Evolutionary conservation across 2,888 invertebrate species (phyloP), one percentile per base, ranked within the genome.

Genomic region (Aricia artaxerxes): DNA sequence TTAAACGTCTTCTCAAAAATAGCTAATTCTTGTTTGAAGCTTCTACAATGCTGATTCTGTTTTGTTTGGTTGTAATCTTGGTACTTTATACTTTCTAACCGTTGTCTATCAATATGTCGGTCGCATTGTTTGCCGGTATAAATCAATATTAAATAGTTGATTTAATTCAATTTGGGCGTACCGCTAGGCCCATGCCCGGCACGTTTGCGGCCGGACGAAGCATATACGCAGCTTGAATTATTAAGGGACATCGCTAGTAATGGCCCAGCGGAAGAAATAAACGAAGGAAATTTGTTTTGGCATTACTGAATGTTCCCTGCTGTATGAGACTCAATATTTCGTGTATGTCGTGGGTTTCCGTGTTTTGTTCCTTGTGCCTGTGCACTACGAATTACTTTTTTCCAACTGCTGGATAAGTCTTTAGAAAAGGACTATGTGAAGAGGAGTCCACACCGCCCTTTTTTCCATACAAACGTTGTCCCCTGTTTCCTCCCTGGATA

Each of bases 151-250:
- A 72, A 53, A 72, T 53, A 53, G 40, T 31, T 35, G 24, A 16
- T 69, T 40, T 35, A 61, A 79, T 79, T 69, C 78, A 77, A 78
- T 80, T 78, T 16, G 57, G 69, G 75, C 75, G 73, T 78, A 73
- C 44, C 76, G 80, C 78, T 75, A 64, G 77, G 69, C 49, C 64
- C 31, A 79, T 81, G 64, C 78, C 24, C 44, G 78, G 78, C 81
- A 80, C 80, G 81, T 80, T 79, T 49, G 11, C 16, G 64, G 76
- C 78, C 82, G 82, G 82, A 81, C 69, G 77, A 73, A 16, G 61
- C 69, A 77, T 24, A 35, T 35, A 80, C 81, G 79, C 72, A 77
- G 40, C 78, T 78, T 72, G 80, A 81, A 80, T 82, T 80, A 76
- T 76, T 76, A 76, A 76, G 76, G 53, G 49, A 13, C 76, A 76